Evolutionary conservation across 2,797 vertebrate species (phyloP).

Genomic region (Sus cebifrons): DNA sequence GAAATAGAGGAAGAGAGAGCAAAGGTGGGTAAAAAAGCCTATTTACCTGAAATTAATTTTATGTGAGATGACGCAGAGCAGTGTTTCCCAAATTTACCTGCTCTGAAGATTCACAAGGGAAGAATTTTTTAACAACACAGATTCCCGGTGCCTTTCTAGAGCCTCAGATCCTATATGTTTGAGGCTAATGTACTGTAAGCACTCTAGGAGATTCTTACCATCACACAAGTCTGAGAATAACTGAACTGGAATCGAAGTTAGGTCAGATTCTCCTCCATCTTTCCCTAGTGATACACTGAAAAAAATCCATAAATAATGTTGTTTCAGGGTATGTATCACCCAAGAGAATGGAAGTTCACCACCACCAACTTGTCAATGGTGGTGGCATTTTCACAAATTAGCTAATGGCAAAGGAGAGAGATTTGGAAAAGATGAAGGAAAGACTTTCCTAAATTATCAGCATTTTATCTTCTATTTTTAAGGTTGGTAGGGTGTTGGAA

Average conservation of each 20-base stretch:
- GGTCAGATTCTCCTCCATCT: neutral
- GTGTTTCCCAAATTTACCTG: neutral
- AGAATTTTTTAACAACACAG: neutral
- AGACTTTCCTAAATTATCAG: neutral
- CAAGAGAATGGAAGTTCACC: neutral
- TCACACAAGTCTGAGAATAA: constrained; percentile 36
- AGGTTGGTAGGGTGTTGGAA: neutral
- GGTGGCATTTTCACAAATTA: neutral
- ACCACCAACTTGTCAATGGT: neutral
- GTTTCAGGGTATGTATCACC: neutral
- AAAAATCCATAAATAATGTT: neutral
- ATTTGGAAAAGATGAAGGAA: neutral
- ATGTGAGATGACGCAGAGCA: neutral
- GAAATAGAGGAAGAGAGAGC: neutral
- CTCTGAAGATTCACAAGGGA: neutral
- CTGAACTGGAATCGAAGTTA: neutral
- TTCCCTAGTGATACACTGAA: neutral
- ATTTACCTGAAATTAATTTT: constrained; percentile 7
- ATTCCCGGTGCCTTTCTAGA: neutral
- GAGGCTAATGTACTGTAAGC: neutral
- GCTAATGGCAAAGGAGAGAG: neutral
- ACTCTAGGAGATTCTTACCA: neutral
- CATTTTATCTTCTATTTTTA: constrained; percentile 29
- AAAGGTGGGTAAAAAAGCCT: neutral
- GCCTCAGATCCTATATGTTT: neutral